Evolutionary conservation across 2,797 vertebrate genomes (phyloP), one percentile per base, ranked within the genome.

Genomic region (Peromyscus melanophrys): DNA sequence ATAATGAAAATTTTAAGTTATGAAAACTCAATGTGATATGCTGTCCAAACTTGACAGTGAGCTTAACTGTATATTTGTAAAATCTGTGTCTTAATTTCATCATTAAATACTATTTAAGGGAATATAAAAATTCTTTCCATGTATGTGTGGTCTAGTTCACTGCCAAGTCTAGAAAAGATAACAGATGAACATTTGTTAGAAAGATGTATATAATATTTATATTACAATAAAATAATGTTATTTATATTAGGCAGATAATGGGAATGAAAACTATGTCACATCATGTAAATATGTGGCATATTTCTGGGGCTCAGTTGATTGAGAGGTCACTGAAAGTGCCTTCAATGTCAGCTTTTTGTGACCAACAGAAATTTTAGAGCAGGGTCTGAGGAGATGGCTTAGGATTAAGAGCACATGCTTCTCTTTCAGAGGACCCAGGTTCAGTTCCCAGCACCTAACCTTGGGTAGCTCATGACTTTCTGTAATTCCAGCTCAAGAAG

Each of bases 291-390:
- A 75, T 90, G 73, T 46, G 17, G 49, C 27, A 21, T 67, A 52
- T 78, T 88, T 94, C 63, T 59, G 83, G 93, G 83, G 27, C 69
- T 87, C 16, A 29, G 7, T 23, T 93, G n/a, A 73, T 27, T 84
- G 43, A 89, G 23, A 96, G 52, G 14, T 27, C 23, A 55, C n/a
- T 87, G 16, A 46, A 90, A 92, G 61, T 93, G 27, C 46, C 59
- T 84, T 78, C 80, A 91, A 29, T 3, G 10, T 96, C 52, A 84
- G 7, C 95, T 88, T 96, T 77, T 73, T 82, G 46, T 89, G 73
- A 59, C 27, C 76, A 83, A 40, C 19, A 76, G 63, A 63, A 89
- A 76, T 82, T 95, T 86, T 83, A 61, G 29, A 80, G 27, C 34
- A 71, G 49, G 34, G 14, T 6, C 34, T 19, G 65, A 29, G 49